phyloP scores from a whole-genome alignment of 2,888 invertebrate genomes.

The Adelognathus sp. region DNA sequence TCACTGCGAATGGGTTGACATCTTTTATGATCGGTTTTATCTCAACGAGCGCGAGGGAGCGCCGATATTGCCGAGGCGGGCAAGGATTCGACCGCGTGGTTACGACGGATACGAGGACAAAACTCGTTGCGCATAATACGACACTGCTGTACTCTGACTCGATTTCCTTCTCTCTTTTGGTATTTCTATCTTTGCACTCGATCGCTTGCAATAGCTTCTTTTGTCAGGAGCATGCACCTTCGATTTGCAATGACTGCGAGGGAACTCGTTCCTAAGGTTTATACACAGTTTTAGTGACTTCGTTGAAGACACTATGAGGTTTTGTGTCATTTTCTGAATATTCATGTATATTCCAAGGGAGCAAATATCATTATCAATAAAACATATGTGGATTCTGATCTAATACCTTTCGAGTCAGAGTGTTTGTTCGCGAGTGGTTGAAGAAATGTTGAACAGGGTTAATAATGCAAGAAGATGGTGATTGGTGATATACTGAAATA shows the following conservation, averaged over 20 bases:
- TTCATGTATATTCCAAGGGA: too few relatives aligned
- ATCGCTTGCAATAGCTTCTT: constrained; percentile 55
- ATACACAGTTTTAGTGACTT: neutral
- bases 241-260: too few relatives aligned
- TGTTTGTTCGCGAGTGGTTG: too few relatives aligned
- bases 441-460: too few relatives aligned
- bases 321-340: too few relatives aligned
- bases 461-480: too few relatives aligned
- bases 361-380: too few relatives aligned
- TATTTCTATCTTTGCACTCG: constrained; percentile 47
- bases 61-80: neutral
- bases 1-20: constrained; percentile 63
- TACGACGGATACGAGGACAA: constrained; percentile 34
- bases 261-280: neutral
- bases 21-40: constrained; percentile 65
- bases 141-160: neutral
- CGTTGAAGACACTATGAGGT: neutral
- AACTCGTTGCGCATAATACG: constrained; percentile 2
- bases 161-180: neutral
- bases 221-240: constrained; percentile 43
- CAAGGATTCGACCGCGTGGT: neutral
- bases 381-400: too few relatives aligned
- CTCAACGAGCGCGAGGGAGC: constrained; percentile 52
- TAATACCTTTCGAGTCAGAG: too few relatives aligned
- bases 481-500: too few relatives aligned